Conservation (phyloP, 2,888 invertebrate species). For the Ennomos quercinarius region DNA sequence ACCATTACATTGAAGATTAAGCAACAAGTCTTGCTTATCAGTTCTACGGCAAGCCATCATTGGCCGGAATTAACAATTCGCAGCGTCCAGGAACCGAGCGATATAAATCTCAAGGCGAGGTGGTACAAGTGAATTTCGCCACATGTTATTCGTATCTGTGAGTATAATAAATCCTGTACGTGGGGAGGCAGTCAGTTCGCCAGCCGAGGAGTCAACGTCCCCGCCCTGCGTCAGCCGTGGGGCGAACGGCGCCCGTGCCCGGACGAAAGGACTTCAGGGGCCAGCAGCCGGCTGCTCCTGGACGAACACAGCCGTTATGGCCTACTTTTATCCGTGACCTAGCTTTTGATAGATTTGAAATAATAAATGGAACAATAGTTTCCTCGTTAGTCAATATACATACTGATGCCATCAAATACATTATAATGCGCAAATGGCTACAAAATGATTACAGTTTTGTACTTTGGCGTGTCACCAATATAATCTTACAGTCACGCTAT, state of each 20-base stretch:
- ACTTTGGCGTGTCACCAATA: not conserved
- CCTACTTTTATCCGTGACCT: slow-evolving; percentile 19
- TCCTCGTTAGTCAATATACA: too few relatives aligned
- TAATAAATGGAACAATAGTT: too few relatives aligned
- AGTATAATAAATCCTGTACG: slow-evolving; percentile 60
- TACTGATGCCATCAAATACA: too few relatives aligned
- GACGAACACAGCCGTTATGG: slow-evolving; percentile 28
- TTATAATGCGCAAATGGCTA: not conserved
- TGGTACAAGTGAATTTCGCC: slow-evolving; percentile 60
- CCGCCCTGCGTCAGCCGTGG: slow-evolving; percentile 36
- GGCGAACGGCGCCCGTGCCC: slow-evolving; percentile 40
- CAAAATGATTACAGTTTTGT: not conserved
- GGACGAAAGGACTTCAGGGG: slow-evolving; percentile 56
- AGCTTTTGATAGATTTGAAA: not conserved
- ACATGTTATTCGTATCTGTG: slow-evolving; percentile 56
- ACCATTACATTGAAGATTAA: slow-evolving; percentile 9
- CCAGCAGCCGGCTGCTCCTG: slow-evolving; percentile 31
- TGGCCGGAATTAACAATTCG: slow-evolving; percentile 45
- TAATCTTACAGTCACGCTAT: not conserved
- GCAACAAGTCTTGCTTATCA: slow-evolving; percentile 35
- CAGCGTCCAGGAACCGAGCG: slow-evolving; percentile 33
- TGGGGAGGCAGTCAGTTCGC: slow-evolving; percentile 48
- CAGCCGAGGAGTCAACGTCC: slow-evolving; percentile 53
- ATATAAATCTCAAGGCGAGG: slow-evolving; percentile 58
- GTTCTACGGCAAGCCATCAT: slow-evolving; percentile 32